Base-by-base conservation (phyloP, 2,797 vertebrate genomes). In the Rhabdophis nuchalis region DNA sequence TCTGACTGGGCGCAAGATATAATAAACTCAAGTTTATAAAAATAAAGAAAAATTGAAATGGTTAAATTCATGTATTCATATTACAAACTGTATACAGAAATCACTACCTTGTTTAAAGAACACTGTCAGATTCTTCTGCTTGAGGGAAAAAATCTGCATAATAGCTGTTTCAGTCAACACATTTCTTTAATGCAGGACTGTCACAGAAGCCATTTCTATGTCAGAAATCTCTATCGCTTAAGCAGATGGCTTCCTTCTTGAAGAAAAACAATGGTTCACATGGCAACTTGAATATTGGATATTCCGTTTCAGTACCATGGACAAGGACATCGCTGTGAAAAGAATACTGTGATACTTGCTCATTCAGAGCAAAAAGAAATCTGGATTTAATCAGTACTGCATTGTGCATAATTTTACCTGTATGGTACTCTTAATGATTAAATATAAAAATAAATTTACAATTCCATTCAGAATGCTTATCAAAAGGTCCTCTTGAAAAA, bases 291-390 rank as follows among this genome's bases (percentile, higher is more conserved):
- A 13, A 52, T 27, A 46, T 32, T 32, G 20, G 27, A 3, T 29
- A 54, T 92, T 77, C 56, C 5, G 1, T n/a, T 93, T 93, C 92
- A 93, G 89, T 50, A 93, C 92, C 89, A 32, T 85, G 89, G 92
- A 90, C 92, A 93, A 61, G 86, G 86, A 88, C 91, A 92, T 29
- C 27, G 36, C 54, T 25, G 36, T 58, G 72, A 64, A 89, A 18
- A 29, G 9, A 60, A 82, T 61, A 11, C 8, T 46, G 61, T 29
- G 8, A 4, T 54, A 10, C 4, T 20, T 13, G 5, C 10, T 53
- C 29, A 4, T 54, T 60, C 72, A 14, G 57, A n/a, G 10, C 23
- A 18, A 52, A 29, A 27, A 16, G 11, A 68, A 58, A 82, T 14
- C 14, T 36, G 46, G 53, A 41, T 64, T 82, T 46, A 12, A 56